Evolutionary conservation across 2,888 invertebrate genomes (phyloP), one percentile per base, ranked within the genome.

Genomic region (Osmoderma eremita): DNA sequence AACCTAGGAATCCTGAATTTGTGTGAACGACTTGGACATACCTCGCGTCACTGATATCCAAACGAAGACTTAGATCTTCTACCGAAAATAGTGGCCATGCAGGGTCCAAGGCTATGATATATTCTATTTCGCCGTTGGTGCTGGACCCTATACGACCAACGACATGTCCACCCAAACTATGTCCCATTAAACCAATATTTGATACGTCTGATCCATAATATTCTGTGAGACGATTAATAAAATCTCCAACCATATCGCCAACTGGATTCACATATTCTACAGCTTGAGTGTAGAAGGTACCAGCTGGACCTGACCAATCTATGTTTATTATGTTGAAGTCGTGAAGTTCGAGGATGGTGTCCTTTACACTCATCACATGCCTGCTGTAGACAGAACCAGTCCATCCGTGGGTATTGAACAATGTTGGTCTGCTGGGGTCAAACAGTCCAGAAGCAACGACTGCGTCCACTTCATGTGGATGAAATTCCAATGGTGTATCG

Each of bases 1-100:
- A 67, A 5, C 69, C 69, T 13, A 69, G 41, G 15, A 67, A 66
- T 13, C 69, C 69, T 17, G 63, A 92, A 78, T 94, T 92, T 0
- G 94, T 92, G 78, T 94, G 94, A 75, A 94, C 92, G 68, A 91
- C 91, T 78, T 94, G 94, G 2, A 94, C 93, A 73, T 93, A 88
- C 72, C 86, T 84, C 0, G 94, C 94, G 76, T 93, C 93, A 0
- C 87, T 84, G 2, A 90, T 89, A 77, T 93, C 93, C 1, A 94
- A 83, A 12, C 93, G 85, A 0, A 93, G 88, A 62, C 87, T 85
- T n/a, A 85, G 85, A 1, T 90, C 89, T 87, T 91, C 91, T 0
- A 38, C 6, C 1, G 69, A 53, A 64, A 78, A 78, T 3, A 74
- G 51, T 3, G 77, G 78, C 18, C 68, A 69, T 17, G 79, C 79